Conservation (phyloP, 2,888 invertebrate species). For the Lydus trimaculatus region DNA sequence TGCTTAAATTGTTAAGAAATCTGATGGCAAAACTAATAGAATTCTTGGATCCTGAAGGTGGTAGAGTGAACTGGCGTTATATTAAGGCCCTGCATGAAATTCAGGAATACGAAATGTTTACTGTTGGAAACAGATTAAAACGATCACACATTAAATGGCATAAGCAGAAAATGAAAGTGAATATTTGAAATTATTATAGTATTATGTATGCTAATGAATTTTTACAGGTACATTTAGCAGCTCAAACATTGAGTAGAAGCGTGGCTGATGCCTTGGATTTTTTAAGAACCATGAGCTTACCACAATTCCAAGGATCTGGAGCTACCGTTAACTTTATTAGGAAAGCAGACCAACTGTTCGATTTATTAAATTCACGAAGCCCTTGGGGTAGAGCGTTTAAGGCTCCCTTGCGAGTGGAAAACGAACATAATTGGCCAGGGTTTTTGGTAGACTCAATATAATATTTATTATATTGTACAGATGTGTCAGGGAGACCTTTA, state of each 20-base stretch:
- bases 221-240: constrained; percentile 25
- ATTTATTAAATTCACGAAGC: constrained; percentile 20
- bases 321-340: constrained; percentile 20
- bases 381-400: constrained; percentile 16
- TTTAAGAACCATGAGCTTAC: not conserved
- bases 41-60: constrained; percentile 16
- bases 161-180: constrained; percentile 35
- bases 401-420: not conserved
- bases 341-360: constrained; percentile 20
- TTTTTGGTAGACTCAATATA: not conserved
- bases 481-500: constrained; percentile 14
- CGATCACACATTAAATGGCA: constrained; percentile 30
- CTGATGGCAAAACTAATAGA: constrained; percentile 10
- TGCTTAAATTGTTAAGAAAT: constrained; percentile 23
- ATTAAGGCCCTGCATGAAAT: constrained; percentile 23
- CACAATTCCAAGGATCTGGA: constrained; percentile 13
- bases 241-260: constrained; percentile 22
- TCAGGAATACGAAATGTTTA: constrained; percentile 24
- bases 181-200: not conserved
- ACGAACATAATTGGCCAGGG: not conserved
- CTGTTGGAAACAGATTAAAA: constrained; percentile 27
- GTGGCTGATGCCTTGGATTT: constrained; percentile 24
- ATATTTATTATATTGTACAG: constrained; percentile 19
- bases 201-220: not conserved
- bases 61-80: constrained; percentile 4